Base-by-base conservation (phyloP, 2,113 vertebrate genomes). In the Caracal caracal region DNA sequence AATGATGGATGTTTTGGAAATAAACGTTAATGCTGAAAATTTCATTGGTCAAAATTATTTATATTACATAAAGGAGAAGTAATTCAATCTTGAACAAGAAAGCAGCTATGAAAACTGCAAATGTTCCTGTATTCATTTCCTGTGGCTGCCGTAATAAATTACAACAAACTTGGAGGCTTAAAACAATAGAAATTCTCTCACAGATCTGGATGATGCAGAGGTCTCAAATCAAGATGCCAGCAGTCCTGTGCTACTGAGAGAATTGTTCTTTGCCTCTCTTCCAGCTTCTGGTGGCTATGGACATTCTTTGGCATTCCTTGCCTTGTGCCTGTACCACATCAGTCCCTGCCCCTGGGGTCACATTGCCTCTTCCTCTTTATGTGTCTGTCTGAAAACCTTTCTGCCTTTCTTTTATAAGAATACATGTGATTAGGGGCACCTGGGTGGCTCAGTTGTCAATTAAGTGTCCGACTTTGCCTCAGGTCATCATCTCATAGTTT, bases 21-120 rank as follows among this genome's bases (percentile, higher is more conserved):
- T 53, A 73, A 86, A 93, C 24, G 47, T 49, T 82, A 61, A 63
- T 33, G 61, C 59, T 63, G 26, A 87, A 92, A 68, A 30, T 78
- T 47, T 83, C 24, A 91, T 33, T 88, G 49, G 20, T 51, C 63
- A 93, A 49, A 89, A 70, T 68, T 88, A 83, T 59, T 86, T 93
- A 49, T 81, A 51, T 93, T n/a, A 73, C 24, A 30, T 73, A 66
- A 80, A 66, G 40, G 47, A 81, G 40, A 95, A 85, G 9, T 43
- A 85, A 86, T 81, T 90, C 65, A 81, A 81, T 51, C 6, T 70
- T 59, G 4, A 85, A 22, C 19, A 73, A 40, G 82, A 75, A 61
- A 87, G 79, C 49, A 68, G 35, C 63, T 84, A 17, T 73, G 76
- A 92, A 94, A 73, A 66, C 12, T 49, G 73, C 5, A 81, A 92